Conservation (phyloP, 2,113 vertebrate genomes). For the Crotalus horridus region DNA sequence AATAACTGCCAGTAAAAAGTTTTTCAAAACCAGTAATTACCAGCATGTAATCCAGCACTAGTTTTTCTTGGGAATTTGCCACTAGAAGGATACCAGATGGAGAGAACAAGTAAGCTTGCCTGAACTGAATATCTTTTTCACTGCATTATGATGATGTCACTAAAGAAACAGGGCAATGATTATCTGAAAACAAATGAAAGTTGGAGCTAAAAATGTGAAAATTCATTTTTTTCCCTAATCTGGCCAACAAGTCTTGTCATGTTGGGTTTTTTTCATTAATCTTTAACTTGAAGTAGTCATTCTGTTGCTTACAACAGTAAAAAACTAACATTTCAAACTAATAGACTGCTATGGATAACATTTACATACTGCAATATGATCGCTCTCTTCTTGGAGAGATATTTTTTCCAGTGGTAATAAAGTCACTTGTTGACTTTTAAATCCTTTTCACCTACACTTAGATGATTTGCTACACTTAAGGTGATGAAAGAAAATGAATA, state of each 20-base stretch:
- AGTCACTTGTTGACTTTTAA: conserved; percentile 24
- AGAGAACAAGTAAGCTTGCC: neutral
- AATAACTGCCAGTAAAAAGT: neutral
- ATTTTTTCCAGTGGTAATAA: conserved; percentile 34
- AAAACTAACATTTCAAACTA: conserved; percentile 37
- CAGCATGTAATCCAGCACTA: neutral
- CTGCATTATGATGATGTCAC: neutral
- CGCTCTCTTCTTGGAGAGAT: neutral
- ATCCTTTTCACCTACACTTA: conserved; percentile 40
- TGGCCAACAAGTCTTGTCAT: neutral
- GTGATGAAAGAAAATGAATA: conserved; percentile 35
- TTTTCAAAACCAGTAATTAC: conserved; percentile 5
- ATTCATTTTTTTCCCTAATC: neutral
- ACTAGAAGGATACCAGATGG: neutral
- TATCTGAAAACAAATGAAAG: neutral
- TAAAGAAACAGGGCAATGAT: neutral
- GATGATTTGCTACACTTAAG: conserved; percentile 29
- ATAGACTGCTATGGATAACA: conserved; percentile 49
- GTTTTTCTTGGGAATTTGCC: conserved; percentile 8
- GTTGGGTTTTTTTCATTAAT: neutral
- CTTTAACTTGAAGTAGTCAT: conserved; percentile 7
- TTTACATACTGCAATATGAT: conserved; percentile 32
- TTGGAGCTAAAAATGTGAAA: conserved; percentile 8
- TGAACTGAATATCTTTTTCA: neutral
- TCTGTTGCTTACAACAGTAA: neutral